Percentiles rank a stretch among this genome's conserved stretches.
Conservation (phyloP, 2,888 invertebrate species). For the Cerastis leucographa region DNA sequence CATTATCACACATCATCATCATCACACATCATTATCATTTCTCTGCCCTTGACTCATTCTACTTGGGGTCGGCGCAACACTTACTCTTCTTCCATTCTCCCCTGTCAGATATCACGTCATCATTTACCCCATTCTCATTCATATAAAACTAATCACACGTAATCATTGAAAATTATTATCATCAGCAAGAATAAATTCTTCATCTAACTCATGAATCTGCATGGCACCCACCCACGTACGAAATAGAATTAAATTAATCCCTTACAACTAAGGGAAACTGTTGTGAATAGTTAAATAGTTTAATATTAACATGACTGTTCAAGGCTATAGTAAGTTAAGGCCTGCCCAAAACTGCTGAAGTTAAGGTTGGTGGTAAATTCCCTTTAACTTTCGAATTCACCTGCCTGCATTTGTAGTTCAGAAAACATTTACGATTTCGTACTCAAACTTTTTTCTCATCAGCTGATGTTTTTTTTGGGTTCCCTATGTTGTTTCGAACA, state of each 20-base stretch:
- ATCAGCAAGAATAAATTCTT: neutral
- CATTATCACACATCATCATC: too few species aligned
- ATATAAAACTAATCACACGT: too few species aligned
- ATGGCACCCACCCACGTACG: neutral
- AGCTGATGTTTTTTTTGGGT: neutral
- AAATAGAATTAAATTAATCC: slow-evolving; percentile 42
- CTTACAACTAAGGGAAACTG: slow-evolving; percentile 11
- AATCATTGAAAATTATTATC: neutral
- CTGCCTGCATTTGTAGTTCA: neutral
- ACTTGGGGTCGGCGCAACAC: too few species aligned
- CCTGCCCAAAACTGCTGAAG: neutral
- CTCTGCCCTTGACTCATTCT: too few species aligned
- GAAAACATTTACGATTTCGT: neutral
- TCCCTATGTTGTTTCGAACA: too few species aligned
- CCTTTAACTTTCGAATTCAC: neutral
- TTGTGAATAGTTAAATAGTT: slow-evolving; percentile 34
- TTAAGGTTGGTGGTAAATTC: neutral
- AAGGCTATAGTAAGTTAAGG: slow-evolving; percentile 1
- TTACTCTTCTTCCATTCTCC: too few species aligned
- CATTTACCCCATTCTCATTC: too few species aligned
- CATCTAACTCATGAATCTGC: slow-evolving; percentile 1
- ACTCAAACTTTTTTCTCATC: neutral
- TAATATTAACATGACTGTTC: slow-evolving; percentile 34
- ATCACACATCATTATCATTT: too few species aligned
- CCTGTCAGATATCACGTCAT: too few species aligned